phyloP scores from a whole-genome alignment of 2,797 vertebrate genomes.

The Sebastes reedi region DNA sequence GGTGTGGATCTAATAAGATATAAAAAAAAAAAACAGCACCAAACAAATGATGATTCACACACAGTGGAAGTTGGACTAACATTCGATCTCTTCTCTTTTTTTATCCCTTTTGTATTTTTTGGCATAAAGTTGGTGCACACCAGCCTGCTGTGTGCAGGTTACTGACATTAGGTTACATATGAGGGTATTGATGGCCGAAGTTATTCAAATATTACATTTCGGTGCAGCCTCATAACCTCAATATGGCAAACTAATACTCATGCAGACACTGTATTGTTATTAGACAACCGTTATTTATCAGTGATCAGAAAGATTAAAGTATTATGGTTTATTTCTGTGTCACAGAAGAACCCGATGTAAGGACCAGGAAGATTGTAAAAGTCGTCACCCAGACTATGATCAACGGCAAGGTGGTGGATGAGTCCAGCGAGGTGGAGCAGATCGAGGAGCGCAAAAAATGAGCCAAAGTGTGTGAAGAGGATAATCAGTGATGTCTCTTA shows the following conservation, averaged over 20 bases:
- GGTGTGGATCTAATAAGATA: not conserved
- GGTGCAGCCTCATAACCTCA: not conserved
- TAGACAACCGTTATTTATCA: not conserved
- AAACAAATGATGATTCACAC: not conserved
- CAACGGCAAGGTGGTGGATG: conserved; percentile 86
- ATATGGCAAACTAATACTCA: not conserved
- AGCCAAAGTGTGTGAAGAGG: conserved; percentile 26
- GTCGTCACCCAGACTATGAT: conserved; percentile 88
- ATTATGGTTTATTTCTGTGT: conserved; percentile 10
- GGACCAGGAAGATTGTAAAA: conserved; percentile 88
- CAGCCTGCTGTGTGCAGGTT: not conserved
- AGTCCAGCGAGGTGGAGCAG: conserved; percentile 87
- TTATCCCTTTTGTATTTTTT: not conserved
- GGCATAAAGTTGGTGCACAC: not conserved
- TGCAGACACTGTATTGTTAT: not conserved
- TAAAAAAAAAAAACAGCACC: not conserved
- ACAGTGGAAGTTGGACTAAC: not conserved
- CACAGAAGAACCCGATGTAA: conserved; percentile 83
- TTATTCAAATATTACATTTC: not conserved
- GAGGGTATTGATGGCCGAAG: not conserved
- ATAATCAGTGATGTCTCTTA: not conserved
- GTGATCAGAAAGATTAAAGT: not conserved
- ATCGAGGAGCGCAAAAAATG: conserved; percentile 84
- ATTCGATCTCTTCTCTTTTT: not conserved
- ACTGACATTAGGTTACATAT: not conserved